Evolutionary conservation across 2,113 vertebrate genomes (phyloP), one percentile per base, ranked within the genome.

Genomic region (Gobiocypris rarus): DNA sequence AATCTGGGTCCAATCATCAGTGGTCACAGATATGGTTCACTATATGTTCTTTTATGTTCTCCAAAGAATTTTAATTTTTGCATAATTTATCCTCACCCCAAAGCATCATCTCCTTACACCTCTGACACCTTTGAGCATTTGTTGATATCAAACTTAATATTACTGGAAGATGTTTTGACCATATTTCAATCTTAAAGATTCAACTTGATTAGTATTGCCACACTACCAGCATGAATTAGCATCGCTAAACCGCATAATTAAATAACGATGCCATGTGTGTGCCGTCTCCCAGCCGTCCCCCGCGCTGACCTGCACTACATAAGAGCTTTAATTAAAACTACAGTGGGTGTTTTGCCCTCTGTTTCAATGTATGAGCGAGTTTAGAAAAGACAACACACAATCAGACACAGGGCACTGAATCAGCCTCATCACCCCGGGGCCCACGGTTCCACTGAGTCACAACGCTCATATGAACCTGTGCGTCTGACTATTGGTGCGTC

Each of bases 301-400:
- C 82, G 41, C 82, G 26, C 6, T 50, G 71, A 50, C 61, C 65
- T 45, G 75, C 75, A 28, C 54, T 65, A 67, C 58, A 84, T 50
- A 34, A 70, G 43, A 86, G 87, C 84, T 76, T 70, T 83, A 83
- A 83, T 88, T 81, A 83, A 82, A 88, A 83, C 65, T 83, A 71
- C 59, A 70, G 84, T 83, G 84, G 81, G 81, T 83, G 84, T 83
- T 76, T 63, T 83, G 58, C 45, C 84, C 85, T 86, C 45, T 54
- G 59, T 75, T 74, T 70, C 59, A 43, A 56, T 52, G 50, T 61
- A 67, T 59, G 54, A 82, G 59, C 5, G 26, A 77, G 75, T 58
- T 52, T 58, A 31, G 58, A 77, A 52, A 82, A 54, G 59, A 45
- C 24, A 52, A 26, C 76, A 43, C 54, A 79, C 75, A 77, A 58